Conservation (phyloP, 2,888 invertebrate genomes). For the Lingula anatina region DNA sequence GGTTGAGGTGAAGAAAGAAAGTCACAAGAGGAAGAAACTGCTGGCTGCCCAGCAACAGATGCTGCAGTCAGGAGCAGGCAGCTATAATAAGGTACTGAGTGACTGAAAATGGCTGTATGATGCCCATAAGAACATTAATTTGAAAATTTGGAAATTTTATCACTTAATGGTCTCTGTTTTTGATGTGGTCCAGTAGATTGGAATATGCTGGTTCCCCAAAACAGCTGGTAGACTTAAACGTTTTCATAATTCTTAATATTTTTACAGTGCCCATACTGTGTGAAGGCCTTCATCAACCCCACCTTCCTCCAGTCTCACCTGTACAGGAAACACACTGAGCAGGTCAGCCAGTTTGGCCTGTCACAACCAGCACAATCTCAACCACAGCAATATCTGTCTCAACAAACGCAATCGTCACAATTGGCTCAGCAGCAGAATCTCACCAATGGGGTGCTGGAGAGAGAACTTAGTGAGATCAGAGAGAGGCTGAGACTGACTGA, state of each 20-base stretch:
- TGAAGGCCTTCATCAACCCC: constrained; percentile 49
- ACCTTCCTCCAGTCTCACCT: constrained; percentile 49
- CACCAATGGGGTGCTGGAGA: constrained; percentile 13
- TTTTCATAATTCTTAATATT: neutral
- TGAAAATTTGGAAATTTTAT: no score
- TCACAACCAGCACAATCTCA: constrained; percentile 12
- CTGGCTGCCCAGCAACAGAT: constrained; percentile 50
- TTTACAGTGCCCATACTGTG: constrained; percentile 48
- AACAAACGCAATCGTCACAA: neutral
- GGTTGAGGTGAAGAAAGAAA: constrained; percentile 45
- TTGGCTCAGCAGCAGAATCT: neutral
- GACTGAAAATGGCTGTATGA: no score
- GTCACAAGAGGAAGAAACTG: constrained; percentile 51
- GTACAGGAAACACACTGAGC: constrained; percentile 39
- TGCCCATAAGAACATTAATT: no score
- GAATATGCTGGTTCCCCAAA: no score
- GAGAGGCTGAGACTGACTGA: constrained; percentile 34
- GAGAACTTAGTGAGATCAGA: constrained; percentile 27
- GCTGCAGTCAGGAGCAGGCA: constrained; percentile 42
- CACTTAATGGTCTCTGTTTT: no score
- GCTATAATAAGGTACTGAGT: constrained; percentile 47
- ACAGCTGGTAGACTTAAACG: no score
- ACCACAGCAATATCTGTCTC: constrained; percentile 11
- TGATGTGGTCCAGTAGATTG: no score
- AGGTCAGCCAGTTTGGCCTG: constrained; percentile 13